Percentiles rank a stretch among this genome's conserved stretches.
phyloP scores from a whole-genome alignment of 2,888 invertebrate species.

The Vandiemenella viatica region DNA sequence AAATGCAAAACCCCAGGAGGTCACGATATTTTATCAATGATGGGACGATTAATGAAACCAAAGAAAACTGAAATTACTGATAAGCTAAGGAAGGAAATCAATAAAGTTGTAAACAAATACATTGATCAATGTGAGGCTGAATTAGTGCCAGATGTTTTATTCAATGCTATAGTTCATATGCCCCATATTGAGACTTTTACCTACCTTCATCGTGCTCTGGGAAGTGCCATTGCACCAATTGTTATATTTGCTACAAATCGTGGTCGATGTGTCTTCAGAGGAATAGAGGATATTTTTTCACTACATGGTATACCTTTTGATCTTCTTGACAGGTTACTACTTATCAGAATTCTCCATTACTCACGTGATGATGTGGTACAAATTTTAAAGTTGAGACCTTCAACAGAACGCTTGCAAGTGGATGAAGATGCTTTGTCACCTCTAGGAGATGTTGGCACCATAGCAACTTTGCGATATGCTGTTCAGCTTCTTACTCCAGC shows the following conservation, averaged over 20 bases:
- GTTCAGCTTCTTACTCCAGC: no score
- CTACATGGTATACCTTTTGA: slow-evolving; percentile 95
- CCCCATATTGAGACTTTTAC: slow-evolving; percentile 91
- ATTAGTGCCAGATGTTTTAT: slow-evolving; percentile 91
- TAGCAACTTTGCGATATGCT: no score
- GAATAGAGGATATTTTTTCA: slow-evolving; percentile 71
- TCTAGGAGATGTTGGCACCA: no score
- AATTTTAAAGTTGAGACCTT: no score
- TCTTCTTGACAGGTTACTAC: slow-evolving; percentile 81
- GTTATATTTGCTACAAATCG: no score
- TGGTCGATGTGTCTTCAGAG: slow-evolving; percentile 90
- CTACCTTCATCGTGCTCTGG: slow-evolving; percentile 89
- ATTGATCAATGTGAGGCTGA: slow-evolving; percentile 98
- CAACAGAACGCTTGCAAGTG: no score
- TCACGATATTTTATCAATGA: slow-evolving; percentile 94
- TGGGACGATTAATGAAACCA: slow-evolving; percentile 97
- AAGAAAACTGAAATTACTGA: no score
- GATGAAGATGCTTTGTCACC: no score
- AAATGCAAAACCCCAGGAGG: slow-evolving; percentile 96
- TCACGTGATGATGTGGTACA: no score
- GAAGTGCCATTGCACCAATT: slow-evolving; percentile 93
- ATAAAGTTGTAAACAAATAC: slow-evolving; percentile 98
- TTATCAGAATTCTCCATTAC: slow-evolving; percentile 88
- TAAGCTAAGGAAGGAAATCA: no score
- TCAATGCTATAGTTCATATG: slow-evolving; percentile 99